Conservation (phyloP, 2,888 invertebrate species). For the Himalopsyche anomala region DNA sequence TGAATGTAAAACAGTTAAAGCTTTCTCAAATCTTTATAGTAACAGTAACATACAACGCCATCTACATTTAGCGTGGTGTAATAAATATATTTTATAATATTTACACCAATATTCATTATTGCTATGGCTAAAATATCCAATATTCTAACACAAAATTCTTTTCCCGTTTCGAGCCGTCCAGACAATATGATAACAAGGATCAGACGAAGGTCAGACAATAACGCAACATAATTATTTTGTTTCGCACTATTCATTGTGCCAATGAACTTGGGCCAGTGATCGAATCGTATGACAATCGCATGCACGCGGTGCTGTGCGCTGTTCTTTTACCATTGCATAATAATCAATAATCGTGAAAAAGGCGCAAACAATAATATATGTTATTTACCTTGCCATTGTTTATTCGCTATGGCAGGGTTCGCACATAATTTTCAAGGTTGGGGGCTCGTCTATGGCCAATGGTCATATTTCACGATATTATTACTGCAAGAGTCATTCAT, state of each 20-base stretch:
- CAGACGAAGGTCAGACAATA: slow-evolving; percentile 9
- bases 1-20: too few species aligned
- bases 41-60: too few species aligned
- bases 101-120: too few species aligned
- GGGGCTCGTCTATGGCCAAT: background rate
- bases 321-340: background rate
- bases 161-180: too few species aligned
- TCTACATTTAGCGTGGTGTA: too few species aligned
- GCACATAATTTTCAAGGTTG: background rate
- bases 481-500: background rate
- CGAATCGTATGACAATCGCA: background rate
- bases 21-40: too few species aligned
- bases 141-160: too few species aligned
- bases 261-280: slow-evolving; percentile 7
- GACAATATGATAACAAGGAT: slow-evolving; percentile 2
- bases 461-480: background rate
- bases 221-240: background rate
- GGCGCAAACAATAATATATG: background rate
- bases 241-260: background rate
- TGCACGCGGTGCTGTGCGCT: background rate
- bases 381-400: background rate
- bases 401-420: background rate
- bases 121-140: too few species aligned
- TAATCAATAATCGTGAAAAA: background rate
- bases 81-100: too few species aligned